Evolutionary conservation across 2,888 invertebrate species (phyloP).

Genomic region (Eupithecia subumbrata): DNA sequence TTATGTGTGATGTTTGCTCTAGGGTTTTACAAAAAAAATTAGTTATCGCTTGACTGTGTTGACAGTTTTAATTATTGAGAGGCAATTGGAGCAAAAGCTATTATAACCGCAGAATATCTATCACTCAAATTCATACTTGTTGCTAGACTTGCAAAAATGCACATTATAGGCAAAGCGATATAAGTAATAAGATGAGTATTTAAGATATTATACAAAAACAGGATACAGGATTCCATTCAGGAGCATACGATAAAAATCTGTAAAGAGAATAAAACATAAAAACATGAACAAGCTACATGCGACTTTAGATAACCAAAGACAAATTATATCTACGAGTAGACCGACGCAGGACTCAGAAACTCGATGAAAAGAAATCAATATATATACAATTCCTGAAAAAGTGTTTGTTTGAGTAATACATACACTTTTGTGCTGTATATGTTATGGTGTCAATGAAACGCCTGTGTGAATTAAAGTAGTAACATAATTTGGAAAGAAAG

Average conservation of each 20-base stretch:
- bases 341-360: slow-evolving; percentile 8
- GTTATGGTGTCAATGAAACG: not conserved
- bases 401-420: not conserved
- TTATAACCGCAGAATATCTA: not conserved
- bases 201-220: slow-evolving; percentile 8
- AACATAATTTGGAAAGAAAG: not conserved
- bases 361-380: not conserved
- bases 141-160: slow-evolving; percentile 10
- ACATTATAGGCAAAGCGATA: not conserved
- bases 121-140: slow-evolving; percentile 29
- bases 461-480: not conserved
- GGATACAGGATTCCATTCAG: slow-evolving; percentile 8
- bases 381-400: not conserved
- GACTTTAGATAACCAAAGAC: slow-evolving; percentile 59
- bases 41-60: not conserved
- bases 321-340: slow-evolving; percentile 47
- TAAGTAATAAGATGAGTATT: not conserved
- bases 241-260: slow-evolving; percentile 28
- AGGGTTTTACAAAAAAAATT: not conserved
- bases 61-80: not conserved
- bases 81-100: not conserved
- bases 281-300: slow-evolving; percentile 67
- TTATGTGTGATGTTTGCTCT: not conserved
- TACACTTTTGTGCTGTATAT: not conserved
- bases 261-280: slow-evolving; percentile 47